Percentiles rank a stretch among this genome's conserved stretches.
Evolutionary conservation across 1,140 invertebrate genomes (phyloP).

Genomic region (Pseudomyrmex dendroicus): DNA sequence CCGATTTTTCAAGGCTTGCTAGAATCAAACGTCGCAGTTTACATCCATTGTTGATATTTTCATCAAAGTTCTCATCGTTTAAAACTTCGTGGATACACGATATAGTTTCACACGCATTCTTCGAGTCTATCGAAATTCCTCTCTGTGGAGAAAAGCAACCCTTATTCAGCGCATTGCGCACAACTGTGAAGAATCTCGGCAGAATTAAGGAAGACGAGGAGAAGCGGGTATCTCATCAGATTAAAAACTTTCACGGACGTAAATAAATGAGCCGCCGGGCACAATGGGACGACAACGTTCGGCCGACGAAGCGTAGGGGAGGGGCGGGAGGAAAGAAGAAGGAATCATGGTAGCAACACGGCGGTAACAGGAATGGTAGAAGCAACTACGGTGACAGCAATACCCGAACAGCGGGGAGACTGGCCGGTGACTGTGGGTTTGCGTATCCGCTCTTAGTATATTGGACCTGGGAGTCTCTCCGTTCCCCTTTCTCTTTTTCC

Average conservation of each 20-base stretch:
- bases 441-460: constrained; percentile 81
- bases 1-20: too few relatives aligned
- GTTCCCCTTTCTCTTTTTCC: constrained; percentile 1
- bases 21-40: too few relatives aligned
- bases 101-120: constrained; percentile 13
- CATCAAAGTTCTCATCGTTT: neutral
- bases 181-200: constrained; percentile 36
- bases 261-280: constrained; percentile 80
- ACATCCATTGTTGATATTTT: neutral
- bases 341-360: constrained; percentile 68
- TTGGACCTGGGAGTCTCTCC: constrained; percentile 74
- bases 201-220: constrained; percentile 65
- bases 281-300: constrained; percentile 73
- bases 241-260: constrained; percentile 81
- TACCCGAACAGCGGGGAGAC: constrained; percentile 75
- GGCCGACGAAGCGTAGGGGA: constrained; percentile 56
- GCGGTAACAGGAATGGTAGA: neutral
- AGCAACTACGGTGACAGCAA: constrained; percentile 71
- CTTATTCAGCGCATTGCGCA: neutral
- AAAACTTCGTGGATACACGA: too few relatives aligned
- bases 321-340: neutral
- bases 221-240: constrained; percentile 78
- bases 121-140: neutral
- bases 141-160: neutral
- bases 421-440: constrained; percentile 78